Evolutionary conservation across 23 tunicate species (phyloP).

Genomic region (Halocynthia roretzi): DNA sequence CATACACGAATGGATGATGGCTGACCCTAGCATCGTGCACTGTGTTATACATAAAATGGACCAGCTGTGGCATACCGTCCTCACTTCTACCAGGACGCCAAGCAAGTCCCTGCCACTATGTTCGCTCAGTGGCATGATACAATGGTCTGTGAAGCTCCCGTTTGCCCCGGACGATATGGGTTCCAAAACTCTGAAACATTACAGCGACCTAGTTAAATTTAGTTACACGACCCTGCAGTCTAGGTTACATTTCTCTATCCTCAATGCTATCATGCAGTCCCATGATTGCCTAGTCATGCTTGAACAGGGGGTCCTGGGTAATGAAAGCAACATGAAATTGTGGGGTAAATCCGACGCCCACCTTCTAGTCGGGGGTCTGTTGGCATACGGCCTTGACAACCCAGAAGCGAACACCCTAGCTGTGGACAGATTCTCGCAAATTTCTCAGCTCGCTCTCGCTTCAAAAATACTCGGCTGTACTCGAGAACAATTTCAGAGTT

Average conservation of each 20-base stretch:
- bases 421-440: slow-evolving; percentile 70
- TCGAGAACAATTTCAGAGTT: slow-evolving; percentile 81
- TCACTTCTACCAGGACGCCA: slow-evolving; percentile 63
- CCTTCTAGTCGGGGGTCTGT: slow-evolving; percentile 56
- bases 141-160: slow-evolving; percentile 71
- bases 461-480: slow-evolving; percentile 52
- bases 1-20: slow-evolving; percentile 61
- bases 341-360: slow-evolving; percentile 75
- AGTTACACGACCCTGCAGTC: slow-evolving; percentile 51
- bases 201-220: background rate
- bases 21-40: slow-evolving; percentile 42
- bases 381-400: slow-evolving; percentile 30
- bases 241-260: slow-evolving; percentile 55
- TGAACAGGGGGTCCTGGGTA: slow-evolving; percentile 14
- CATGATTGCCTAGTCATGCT: slow-evolving; percentile 17
- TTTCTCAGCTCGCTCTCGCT: slow-evolving; percentile 56
- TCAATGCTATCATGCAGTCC: slow-evolving; percentile 46
- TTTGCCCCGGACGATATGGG: slow-evolving; percentile 33
- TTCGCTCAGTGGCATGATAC: slow-evolving; percentile 59
- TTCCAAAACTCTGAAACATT: slow-evolving; percentile 6
- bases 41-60: slow-evolving; percentile 63
- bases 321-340: slow-evolving; percentile 48
- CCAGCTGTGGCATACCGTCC: slow-evolving; percentile 78
- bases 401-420: slow-evolving; percentile 13
- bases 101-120: slow-evolving; percentile 62